Evolutionary conservation across 2,888 invertebrate genomes (phyloP).

Genomic region (Galeruca laticollis): DNA sequence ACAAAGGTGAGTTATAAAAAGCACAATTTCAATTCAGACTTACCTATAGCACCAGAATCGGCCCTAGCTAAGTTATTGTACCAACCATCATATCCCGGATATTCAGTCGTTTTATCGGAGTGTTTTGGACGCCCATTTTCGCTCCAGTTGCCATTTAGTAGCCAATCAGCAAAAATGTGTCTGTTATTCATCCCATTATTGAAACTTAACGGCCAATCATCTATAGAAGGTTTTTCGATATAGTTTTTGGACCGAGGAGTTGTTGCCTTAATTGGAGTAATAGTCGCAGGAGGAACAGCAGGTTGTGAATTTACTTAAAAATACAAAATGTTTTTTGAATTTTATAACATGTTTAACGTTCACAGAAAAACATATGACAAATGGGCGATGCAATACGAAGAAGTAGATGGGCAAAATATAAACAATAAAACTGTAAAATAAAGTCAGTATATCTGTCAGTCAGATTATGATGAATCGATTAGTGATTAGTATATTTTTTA

Average conservation of each 20-base stretch:
- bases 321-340: not conserved
- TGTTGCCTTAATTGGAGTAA: too few species aligned
- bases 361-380: not conserved
- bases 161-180: conserved; percentile 49
- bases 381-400: too few species aligned
- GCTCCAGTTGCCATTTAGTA: conserved; percentile 50
- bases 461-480: too few species aligned
- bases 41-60: conserved; percentile 64
- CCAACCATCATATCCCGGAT: conserved; percentile 66
- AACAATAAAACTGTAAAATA: too few species aligned
- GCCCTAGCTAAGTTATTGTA: conserved; percentile 64
- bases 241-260: not conserved
- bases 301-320: not conserved
- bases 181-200: conserved; percentile 23
- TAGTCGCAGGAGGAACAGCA: not conserved
- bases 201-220: conserved; percentile 36
- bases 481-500: too few species aligned
- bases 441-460: too few species aligned
- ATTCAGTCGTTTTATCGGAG: conserved; percentile 54
- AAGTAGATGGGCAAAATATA: too few species aligned
- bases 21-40: conserved; percentile 27
- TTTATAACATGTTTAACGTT: not conserved
- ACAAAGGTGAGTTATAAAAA: not conserved
- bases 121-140: conserved; percentile 4
- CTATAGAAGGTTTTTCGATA: conserved; percentile 15